Conservation (phyloP, 1,140 invertebrate genomes). For the Thalassaphorura encarpata region DNA sequence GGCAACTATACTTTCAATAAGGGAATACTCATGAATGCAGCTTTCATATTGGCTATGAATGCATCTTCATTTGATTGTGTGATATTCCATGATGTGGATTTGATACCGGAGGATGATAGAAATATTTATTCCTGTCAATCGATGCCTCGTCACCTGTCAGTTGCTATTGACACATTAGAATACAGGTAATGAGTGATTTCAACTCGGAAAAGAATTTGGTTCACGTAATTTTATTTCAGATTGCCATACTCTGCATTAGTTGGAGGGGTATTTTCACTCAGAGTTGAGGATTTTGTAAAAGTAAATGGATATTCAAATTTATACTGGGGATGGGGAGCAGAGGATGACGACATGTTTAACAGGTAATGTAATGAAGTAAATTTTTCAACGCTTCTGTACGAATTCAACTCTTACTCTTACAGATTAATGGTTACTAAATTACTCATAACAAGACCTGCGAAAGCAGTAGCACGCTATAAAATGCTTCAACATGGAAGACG, state of each 20-base stretch:
- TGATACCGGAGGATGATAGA: conserved; percentile 75
- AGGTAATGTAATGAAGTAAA: too few species aligned
- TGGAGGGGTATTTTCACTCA: conserved; percentile 65
- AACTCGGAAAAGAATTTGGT: conserved; percentile 9
- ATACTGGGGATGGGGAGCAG: conserved; percentile 79
- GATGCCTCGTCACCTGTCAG: conserved; percentile 82
- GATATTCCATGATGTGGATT: conserved; percentile 90
- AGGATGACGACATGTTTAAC: conserved; percentile 80
- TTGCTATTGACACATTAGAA: conserved; percentile 77
- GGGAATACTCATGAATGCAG: conserved; percentile 87
- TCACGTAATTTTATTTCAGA: conserved; percentile 34
- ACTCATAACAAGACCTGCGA: background rate
- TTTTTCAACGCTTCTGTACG: too few species aligned
- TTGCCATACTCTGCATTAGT: conserved; percentile 61
- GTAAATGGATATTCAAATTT: conserved; percentile 66
- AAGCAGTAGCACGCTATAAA: background rate
- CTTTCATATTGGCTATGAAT: conserved; percentile 60
- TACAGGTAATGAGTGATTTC: conserved; percentile 39
- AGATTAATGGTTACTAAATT: too few species aligned
- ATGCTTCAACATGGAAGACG: background rate
- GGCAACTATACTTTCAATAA: conserved; percentile 72
- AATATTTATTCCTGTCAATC: conserved; percentile 87
- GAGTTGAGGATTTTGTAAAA: conserved; percentile 44
- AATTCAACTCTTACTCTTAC: too few species aligned
- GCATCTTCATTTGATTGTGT: conserved; percentile 61